Base-by-base conservation (phyloP, 2,888 invertebrate species). In the Xestia c-nigrum region DNA sequence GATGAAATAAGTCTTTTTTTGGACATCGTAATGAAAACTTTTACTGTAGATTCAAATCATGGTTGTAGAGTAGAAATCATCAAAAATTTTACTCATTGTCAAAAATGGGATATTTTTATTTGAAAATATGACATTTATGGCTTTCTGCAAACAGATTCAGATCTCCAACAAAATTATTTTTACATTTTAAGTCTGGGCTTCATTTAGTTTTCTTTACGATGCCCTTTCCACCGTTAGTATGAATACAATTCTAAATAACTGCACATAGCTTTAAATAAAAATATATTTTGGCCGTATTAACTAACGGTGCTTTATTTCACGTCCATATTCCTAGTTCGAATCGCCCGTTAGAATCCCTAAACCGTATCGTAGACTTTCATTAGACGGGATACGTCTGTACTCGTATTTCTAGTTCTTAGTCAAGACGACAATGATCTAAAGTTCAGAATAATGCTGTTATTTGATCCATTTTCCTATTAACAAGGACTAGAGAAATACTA, bases 371-470 rank as follows among this genome's bases (percentile, higher is more conserved):
- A 93, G 94, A 89, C 89, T 94, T 78, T 95, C 95, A 71, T 85
- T 95, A 85, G 94, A 95, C 77, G 94, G 94, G 85, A 94, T 94
- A 73, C 89, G 90, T 80, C 78, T 93, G n/a, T 93, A 93, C 82
- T 85, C 85, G 6, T 84, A 85, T 61, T 90, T 89, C 72, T 90
- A 85, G 74, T 77, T 80, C 55, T 40, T 55, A 75, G 40, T 77
- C 38, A 64, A 52, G 16, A 57, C n/a, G 19, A 52, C 79, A 64
- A 1, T 81, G 55, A 65, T 0, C 43, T n/a, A 55, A 16, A 52
- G 19, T 63, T 50, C 10, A 16, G 6, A 46, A n/a, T 10, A 47
- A 40, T 16, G 19, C 38, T 38, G 16, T 19, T 43, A 19, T 21
- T 69, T 61, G 24, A 63, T 47, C 7, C 46, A 0, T 72, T n/a